Percentiles rank a stretch among this genome's conserved stretches.
Evolutionary conservation across 2,888 invertebrate genomes (phyloP).

Genomic region (Drosophila eohydei): DNA sequence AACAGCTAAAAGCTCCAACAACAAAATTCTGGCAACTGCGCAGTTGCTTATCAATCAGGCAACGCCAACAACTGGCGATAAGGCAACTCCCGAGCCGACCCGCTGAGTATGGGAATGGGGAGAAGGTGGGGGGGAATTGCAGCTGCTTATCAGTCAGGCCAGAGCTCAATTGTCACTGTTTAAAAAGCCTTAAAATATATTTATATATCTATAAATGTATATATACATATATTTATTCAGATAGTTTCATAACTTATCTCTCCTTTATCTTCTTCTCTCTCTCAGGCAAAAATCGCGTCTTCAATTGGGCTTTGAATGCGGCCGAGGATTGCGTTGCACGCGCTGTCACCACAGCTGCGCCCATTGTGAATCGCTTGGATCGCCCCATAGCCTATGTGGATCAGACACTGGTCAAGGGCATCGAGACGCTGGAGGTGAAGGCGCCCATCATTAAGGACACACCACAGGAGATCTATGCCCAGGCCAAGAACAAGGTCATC

Average conservation of each 20-base stretch:
- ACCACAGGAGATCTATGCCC: constrained; percentile 87
- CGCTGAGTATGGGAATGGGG: not conserved
- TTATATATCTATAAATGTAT: not conserved
- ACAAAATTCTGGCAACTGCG: constrained; percentile 48
- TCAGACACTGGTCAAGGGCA: constrained; percentile 88
- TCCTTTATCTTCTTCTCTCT: constrained; percentile 1
- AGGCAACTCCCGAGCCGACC: not conserved
- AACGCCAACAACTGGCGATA: constrained; percentile 35
- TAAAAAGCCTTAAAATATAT: not conserved
- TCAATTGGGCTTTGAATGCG: constrained; percentile 89
- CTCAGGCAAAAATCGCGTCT: constrained; percentile 87
- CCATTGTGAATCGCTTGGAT: constrained; percentile 87
- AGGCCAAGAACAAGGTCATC: constrained; percentile 87
- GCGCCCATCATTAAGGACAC: constrained; percentile 89
- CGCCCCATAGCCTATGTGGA: constrained; percentile 87
- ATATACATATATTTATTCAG: not conserved
- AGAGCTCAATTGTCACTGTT: constrained; percentile 25
- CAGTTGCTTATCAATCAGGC: constrained; percentile 59
- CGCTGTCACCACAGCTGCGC: constrained; percentile 87
- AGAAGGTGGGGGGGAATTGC: not conserved
- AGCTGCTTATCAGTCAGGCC: constrained; percentile 35
- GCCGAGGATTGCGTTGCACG: constrained; percentile 88
- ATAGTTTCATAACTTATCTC: not conserved
- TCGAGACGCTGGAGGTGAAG: constrained; percentile 88
- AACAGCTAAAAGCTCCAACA: constrained; percentile 20